Evolutionary conservation across 2,797 vertebrate species (phyloP).

Genomic region (Pelochelys cantorii): DNA sequence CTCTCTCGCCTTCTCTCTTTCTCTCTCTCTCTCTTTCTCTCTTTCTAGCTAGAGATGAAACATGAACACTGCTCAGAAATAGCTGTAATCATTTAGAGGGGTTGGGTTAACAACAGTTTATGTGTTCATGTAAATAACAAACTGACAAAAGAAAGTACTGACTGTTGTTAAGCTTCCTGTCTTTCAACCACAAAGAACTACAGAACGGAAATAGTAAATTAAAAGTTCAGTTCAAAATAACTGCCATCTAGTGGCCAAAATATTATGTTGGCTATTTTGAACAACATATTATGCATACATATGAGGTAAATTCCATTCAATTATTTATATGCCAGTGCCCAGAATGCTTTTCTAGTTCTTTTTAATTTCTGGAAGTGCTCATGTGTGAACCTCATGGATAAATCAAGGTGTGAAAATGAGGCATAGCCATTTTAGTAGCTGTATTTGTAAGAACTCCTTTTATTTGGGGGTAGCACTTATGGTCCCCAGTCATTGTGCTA

Average conservation of each 20-base stretch:
- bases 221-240: not conserved
- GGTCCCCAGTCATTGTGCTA: not conserved
- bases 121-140: not conserved
- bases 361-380: not conserved
- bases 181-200: not conserved
- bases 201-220: not conserved
- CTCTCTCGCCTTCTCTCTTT: no score
- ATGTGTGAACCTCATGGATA: not conserved
- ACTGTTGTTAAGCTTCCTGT: not conserved
- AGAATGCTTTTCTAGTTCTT: not conserved
- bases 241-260: not conserved
- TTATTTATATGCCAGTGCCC: not conserved
- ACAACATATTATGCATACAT: not conserved
- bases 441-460: not conserved
- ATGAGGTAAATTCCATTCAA: not conserved
- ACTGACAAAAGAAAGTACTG: not conserved
- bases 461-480: not conserved
- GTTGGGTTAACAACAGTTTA: not conserved
- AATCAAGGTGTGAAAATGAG: not conserved
- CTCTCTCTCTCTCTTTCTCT: slow-evolving; percentile 28
- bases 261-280: not conserved
- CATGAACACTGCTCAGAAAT: not conserved
- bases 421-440: not conserved
- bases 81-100: not conserved
- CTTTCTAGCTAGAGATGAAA: not conserved